These are phyloP conservation scores for Lasioglossum baleicum DNA, from an alignment of 1,140 invertebrate genomes.

Conservation along the genomic window DNA sequence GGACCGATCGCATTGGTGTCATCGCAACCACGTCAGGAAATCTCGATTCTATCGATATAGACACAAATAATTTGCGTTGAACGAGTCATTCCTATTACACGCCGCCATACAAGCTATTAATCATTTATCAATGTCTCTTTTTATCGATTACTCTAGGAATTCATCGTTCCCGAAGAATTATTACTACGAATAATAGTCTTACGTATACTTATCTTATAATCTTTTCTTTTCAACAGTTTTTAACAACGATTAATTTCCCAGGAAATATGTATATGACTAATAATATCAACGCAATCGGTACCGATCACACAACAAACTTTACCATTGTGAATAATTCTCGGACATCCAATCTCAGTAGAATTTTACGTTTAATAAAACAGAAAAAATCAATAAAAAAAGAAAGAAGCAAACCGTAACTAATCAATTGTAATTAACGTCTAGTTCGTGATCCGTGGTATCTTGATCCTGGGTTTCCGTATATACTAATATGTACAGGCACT, in stretches of 20 bases:
- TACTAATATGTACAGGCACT: slow-evolving; percentile 38
- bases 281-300: neutral
- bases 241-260: neutral
- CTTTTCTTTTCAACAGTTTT: slow-evolving; percentile 11
- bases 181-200: neutral
- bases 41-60: slow-evolving; percentile 51
- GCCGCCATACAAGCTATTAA: slow-evolving; percentile 7
- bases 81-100: slow-evolving; percentile 16
- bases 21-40: slow-evolving; percentile 45
- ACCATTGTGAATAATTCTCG: neutral
- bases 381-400: slow-evolving; percentile 42
- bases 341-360: neutral
- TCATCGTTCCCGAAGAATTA: neutral
- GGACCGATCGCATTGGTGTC: slow-evolving; percentile 46
- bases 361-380: neutral
- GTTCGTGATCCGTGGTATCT: slow-evolving; percentile 6
- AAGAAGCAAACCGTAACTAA: neutral
- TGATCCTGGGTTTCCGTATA: neutral
- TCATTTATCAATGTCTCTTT: slow-evolving; percentile 9
- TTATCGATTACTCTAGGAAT: slow-evolving; percentile 22
- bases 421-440: slow-evolving; percentile 34
- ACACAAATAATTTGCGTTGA: slow-evolving; percentile 55
- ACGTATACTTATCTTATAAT: neutral
- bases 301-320: neutral
- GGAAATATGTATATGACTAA: neutral